Percentiles rank a stretch among this genome's conserved stretches.
Conservation (phyloP, 2,797 vertebrate genomes). For the Botia almorhae region DNA sequence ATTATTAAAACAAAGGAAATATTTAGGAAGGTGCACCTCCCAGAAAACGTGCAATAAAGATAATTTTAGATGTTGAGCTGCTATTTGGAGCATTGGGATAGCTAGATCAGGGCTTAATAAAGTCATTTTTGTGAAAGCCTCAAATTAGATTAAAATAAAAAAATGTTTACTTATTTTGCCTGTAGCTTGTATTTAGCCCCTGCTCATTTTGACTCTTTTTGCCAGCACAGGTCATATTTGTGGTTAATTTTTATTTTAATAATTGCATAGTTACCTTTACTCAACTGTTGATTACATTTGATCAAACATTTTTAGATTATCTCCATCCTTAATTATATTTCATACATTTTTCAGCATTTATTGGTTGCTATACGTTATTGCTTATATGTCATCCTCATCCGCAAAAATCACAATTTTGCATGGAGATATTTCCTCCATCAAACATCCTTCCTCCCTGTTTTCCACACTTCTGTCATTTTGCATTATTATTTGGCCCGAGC, state of each 20-base stretch:
- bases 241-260: background rate
- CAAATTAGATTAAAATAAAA: no score
- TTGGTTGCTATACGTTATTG: background rate
- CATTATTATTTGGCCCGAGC: slow-evolving; percentile 45
- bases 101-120: no score
- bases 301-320: background rate
- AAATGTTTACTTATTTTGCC: no score
- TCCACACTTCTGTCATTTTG: slow-evolving; percentile 43
- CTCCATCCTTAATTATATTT: background rate
- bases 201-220: no score
- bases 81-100: no score
- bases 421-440: slow-evolving; percentile 9
- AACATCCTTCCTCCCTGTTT: slow-evolving; percentile 21
- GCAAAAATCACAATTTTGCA: background rate
- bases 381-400: background rate
- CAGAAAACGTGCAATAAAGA: no score
- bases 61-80: no score
- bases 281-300: background rate
- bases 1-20: no score
- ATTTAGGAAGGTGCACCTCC: no score
- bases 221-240: no score
- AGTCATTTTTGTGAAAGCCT: no score
- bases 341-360: background rate
- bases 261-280: background rate
- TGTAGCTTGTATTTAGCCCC: no score